A percentile compares a stretch with the other conserved stretches of the same genome.
Evolutionary conservation across 2,888 invertebrate genomes (phyloP).

Genomic region (Drosophila paracracens): DNA sequence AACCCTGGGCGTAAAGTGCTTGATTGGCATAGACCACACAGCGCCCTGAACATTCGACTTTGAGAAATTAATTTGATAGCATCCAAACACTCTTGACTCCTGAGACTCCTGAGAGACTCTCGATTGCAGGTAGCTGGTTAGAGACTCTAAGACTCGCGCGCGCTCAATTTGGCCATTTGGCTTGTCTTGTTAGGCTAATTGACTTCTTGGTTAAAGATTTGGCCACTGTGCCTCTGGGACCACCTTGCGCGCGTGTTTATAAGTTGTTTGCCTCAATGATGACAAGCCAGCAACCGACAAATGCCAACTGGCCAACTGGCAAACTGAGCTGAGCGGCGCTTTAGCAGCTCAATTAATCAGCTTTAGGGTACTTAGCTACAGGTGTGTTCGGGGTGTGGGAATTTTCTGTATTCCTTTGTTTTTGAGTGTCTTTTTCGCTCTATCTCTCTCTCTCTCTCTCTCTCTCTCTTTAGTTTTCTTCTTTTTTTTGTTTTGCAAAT

Average conservation of each 20-base stretch:
- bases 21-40: conserved; percentile 81
- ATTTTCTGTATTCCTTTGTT: conserved; percentile 32
- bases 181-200: conserved; percentile 83
- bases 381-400: conserved; percentile 60
- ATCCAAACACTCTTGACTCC: conserved; percentile 35
- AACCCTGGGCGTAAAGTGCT: conserved; percentile 78
- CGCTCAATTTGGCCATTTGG: conserved; percentile 50
- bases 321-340: conserved; percentile 53
- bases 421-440: not conserved
- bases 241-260: conserved; percentile 70
- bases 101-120: not conserved
- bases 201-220: conserved; percentile 66
- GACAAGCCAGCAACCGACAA: conserved; percentile 47
- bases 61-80: conserved; percentile 70
- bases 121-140: conserved; percentile 47
- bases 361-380: conserved; percentile 57
- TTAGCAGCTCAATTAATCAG: conserved; percentile 77
- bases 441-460: not conserved
- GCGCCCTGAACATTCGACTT: conserved; percentile 39
- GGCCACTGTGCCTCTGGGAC: conserved; percentile 47
- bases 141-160: conserved; percentile 17
- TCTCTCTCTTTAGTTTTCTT: not conserved
- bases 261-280: conserved; percentile 59
- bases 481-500: conserved; percentile 11
- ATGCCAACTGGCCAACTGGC: conserved; percentile 21